These are phyloP conservation scores for Sycophila texana DNA, from an alignment of 2,888 invertebrate species.

Conservation along the genomic window DNA sequence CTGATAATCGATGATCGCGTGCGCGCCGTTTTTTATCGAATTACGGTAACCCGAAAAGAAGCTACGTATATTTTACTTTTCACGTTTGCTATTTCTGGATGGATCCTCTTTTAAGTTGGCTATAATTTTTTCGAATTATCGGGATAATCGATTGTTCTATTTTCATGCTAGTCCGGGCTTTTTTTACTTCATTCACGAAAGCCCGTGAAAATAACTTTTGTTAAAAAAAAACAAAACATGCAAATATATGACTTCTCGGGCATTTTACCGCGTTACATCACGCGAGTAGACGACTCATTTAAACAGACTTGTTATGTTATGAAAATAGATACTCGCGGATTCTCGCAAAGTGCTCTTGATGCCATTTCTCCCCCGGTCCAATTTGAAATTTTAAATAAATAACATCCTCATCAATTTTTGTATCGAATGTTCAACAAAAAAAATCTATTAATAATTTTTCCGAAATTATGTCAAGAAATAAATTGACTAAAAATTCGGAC, in stretches of 20 bases:
- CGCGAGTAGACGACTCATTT: slow-evolving; percentile 32
- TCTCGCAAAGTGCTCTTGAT: slow-evolving; percentile 32
- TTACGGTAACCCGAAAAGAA: too few relatives aligned
- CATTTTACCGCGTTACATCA: slow-evolving; percentile 34
- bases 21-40: too few relatives aligned
- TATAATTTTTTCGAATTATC: too few relatives aligned
- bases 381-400: slow-evolving; percentile 4
- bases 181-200: neutral
- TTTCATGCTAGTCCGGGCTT: too few relatives aligned
- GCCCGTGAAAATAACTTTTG: neutral
- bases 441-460: too few relatives aligned
- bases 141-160: too few relatives aligned
- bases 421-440: neutral
- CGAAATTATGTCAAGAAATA: too few relatives aligned
- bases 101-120: too few relatives aligned
- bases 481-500: too few relatives aligned
- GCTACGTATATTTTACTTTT: too few relatives aligned
- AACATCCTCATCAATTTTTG: neutral
- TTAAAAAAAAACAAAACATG: neutral
- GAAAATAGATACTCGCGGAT: slow-evolving; percentile 42
- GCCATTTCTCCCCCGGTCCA: neutral
- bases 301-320: slow-evolving; percentile 32
- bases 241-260: slow-evolving; percentile 20
- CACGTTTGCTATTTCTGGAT: too few relatives aligned
- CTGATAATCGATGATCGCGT: too few relatives aligned